Base-by-base conservation (phyloP, 1,140 invertebrate genomes). In the Pseudobourletiella spinata region DNA sequence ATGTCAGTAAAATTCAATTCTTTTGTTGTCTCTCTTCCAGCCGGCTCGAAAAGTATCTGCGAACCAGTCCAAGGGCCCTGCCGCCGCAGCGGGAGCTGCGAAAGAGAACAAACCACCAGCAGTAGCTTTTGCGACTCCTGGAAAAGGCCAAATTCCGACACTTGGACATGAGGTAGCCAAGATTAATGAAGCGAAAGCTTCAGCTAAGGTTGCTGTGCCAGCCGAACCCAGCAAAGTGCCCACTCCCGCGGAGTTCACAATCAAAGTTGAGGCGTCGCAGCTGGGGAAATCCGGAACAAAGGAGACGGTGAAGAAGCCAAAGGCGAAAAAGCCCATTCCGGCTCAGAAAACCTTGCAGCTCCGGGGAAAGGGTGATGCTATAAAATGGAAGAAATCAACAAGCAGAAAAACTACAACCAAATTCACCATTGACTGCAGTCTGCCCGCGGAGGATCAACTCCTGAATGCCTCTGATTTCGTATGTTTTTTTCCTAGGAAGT, bases 401-500 rank as follows among this genome's bases (percentile, higher is more conserved):
- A n/a, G n/a, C n/a, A n/a, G n/a, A n/a, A n/a, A n/a, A n/a, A 84
- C 87, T 3, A 82, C 84, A 8, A 76, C 94, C n/a, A 93, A 89
- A 70, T 99, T 95, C 75, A 84, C 83, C 52, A 88, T 99, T 74
- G 96, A 99, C 76, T 99, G 95, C 82, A 98, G 92, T 64, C 93
- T 97, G 78, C 97, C 97, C 35, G 95, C 96, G 54, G 97, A 99
- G 78, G 97, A 99, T 80, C 95, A 91, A 73, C 98, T 99, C 74
- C 87, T 99, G 82, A 95, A 98, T 81, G 88, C 92, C 65, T 82
- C 82, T 29, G 94, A 91, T 75, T 99, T 99, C 79, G 93, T 95
- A 86, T 89, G 90, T 84, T 54, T 43, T 43, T 57, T 55, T 66
- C n/a, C n/a, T n/a, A n/a, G n/a, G n/a, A n/a, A 11, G 8, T 39